Evolutionary conservation across 2,113 vertebrate species (phyloP).

Genomic region (Syrmaticus mikado): DNA sequence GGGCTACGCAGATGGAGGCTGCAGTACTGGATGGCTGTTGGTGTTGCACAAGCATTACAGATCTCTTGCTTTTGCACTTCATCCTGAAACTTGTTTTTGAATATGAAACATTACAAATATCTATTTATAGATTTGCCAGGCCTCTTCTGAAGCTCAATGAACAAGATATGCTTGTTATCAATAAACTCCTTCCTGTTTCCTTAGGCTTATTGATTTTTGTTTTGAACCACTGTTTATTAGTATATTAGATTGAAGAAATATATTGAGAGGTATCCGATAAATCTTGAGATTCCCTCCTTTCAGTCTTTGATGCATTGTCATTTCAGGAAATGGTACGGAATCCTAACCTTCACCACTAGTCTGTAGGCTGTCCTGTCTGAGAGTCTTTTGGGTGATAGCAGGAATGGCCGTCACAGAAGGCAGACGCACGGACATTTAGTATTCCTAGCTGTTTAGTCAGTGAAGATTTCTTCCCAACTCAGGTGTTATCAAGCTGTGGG

Average conservation of each 20-base stretch:
- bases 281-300: background rate
- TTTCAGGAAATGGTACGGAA: background rate
- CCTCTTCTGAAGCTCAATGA: background rate
- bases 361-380: background rate
- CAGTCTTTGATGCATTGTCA: background rate
- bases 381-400: background rate
- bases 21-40: background rate
- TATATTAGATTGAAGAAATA: background rate
- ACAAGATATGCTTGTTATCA: background rate
- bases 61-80: background rate
- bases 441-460: background rate
- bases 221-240: background rate
- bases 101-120: accelerated
- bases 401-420: background rate
- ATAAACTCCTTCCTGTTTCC: background rate
- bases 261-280: background rate
- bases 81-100: background rate
- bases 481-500: background rate
- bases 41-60: background rate
- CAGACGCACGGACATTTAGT: background rate
- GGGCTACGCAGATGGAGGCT: background rate
- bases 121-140: background rate
- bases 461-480: background rate
- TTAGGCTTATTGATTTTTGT: background rate
- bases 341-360: background rate